phyloP scores from a whole-genome alignment of 2,113 vertebrate species.

The Gavialis gangeticus region DNA sequence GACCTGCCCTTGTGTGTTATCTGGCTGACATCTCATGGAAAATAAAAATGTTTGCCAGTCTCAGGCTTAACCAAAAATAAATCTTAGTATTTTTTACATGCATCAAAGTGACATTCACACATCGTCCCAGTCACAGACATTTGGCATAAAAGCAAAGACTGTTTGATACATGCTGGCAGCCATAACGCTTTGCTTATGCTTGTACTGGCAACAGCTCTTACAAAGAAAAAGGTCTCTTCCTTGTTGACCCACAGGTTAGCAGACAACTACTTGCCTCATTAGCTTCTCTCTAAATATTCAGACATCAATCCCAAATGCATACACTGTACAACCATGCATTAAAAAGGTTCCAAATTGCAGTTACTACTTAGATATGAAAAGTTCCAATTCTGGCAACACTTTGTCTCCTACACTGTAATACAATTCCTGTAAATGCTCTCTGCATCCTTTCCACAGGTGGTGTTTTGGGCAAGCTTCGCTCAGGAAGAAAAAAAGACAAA shows the following conservation, averaged over 20 bases:
- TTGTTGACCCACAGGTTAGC: background rate
- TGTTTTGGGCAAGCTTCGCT: background rate
- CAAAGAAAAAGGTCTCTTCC: background rate
- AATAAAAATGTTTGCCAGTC: slow-evolving; percentile 3
- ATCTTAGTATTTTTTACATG: background rate
- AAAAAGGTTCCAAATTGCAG: background rate
- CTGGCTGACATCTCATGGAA: background rate
- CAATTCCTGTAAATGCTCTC: background rate
- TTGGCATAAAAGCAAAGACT: background rate
- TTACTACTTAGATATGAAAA: background rate
- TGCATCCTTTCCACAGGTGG: background rate
- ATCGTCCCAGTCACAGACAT: background rate
- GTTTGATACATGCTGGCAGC: background rate
- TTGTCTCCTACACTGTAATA: background rate
- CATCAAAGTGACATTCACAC: slow-evolving; percentile 40
- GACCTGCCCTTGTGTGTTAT: background rate
- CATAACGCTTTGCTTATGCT: background rate
- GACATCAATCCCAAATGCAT: background rate
- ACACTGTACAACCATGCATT: background rate
- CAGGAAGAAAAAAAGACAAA: background rate
- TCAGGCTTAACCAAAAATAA: slow-evolving; percentile 6
- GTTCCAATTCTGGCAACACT: background rate
- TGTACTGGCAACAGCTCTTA: background rate
- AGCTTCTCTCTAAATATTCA: background rate
- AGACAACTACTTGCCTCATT: background rate